Evolutionary conservation across 2,888 invertebrate species (phyloP).

Genomic region (Coleophora flavipennella): DNA sequence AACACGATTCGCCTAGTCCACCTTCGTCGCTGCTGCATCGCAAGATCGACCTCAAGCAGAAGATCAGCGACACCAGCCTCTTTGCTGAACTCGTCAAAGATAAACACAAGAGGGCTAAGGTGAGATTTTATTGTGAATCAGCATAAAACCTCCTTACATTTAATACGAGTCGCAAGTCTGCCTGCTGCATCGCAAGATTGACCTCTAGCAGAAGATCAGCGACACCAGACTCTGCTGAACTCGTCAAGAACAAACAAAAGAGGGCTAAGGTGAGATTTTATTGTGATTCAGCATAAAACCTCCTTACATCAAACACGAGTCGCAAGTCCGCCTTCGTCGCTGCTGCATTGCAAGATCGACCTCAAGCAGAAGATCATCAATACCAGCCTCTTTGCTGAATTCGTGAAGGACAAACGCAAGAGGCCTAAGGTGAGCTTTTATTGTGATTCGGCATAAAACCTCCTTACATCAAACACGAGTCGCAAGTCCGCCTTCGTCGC

Average conservation of each 20-base stretch:
- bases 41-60: conserved; percentile 79
- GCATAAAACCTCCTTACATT: conserved; percentile 18
- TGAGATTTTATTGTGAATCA: conserved; percentile 43
- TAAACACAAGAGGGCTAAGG: conserved; percentile 85
- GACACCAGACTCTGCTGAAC: conserved; percentile 90
- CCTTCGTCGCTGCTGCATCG: conserved; percentile 51
- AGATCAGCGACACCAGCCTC: conserved; percentile 90
- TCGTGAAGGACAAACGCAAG: too few species aligned
- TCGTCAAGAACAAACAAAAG: conserved; percentile 89
- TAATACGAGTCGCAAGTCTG: too few species aligned
- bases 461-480: conserved; percentile 36
- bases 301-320: conserved; percentile 36
- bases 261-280: conserved; percentile 78
- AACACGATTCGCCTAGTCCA: conserved; percentile 56
- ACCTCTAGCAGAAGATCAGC: conserved; percentile 85
- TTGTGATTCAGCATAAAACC: not conserved
- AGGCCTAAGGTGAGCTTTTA: too few species aligned
- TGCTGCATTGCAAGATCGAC: too few species aligned
- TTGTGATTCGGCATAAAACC: not conserved
- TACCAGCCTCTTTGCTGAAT: too few species aligned
- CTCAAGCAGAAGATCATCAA: too few species aligned
- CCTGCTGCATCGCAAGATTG: conserved; percentile 70
- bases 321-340: too few species aligned
- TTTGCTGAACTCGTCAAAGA: conserved; percentile 93
- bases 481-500: too few species aligned